Base-by-base conservation (phyloP, 30 jellyfish, hydroid and myxozoan species). In the Hydractinia echinata region DNA sequence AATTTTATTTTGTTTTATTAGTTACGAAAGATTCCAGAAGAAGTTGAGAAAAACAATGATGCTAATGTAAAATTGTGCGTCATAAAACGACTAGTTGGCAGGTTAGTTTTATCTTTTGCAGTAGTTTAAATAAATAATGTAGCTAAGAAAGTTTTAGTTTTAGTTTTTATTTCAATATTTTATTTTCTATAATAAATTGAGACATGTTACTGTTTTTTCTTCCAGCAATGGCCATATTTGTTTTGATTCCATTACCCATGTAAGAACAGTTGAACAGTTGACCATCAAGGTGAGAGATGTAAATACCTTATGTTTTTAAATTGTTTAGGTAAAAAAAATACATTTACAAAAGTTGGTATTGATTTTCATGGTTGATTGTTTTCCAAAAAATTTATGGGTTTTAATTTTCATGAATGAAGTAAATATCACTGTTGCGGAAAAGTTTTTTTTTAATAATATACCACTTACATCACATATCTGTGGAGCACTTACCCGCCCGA, bases 231-330 rank as follows among this genome's bases (percentile, higher is more conserved):
- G 95, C 1, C 71, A 80, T 21, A 18, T 87, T 1, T 61, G 53
- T 5, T 92, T 92, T 83, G 98, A 92, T 77, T 51, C 82, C 10
- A 54, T 86, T 68, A 86, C 98, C 7, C 81, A 84, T 66, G 53
- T 95, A 51, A 92, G 86, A 73, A 70, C 91, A 11, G 85, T 87
- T 16, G 98, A 92, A 51, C 74, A 79, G 18, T 83, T 92, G 8
- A 77, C 86, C 48, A 84, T 84, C 52, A 77, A 81, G 94, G 97
- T 89, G 72, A 52, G 95, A 49, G n/a, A 8, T 30, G 10, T 53
- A 10, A 1, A 19, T 54, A 16, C 1, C 20, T 60, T 60, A 13
- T 60, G n/a, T 60, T 13, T 13, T 16, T 60, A 60, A 30, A 30
- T 30, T 30, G 44, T 30, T 30, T 30, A 30, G 44, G 44, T 30